Conservation (phyloP, 2,888 invertebrate species). For the Scaeva pyrastri region DNA sequence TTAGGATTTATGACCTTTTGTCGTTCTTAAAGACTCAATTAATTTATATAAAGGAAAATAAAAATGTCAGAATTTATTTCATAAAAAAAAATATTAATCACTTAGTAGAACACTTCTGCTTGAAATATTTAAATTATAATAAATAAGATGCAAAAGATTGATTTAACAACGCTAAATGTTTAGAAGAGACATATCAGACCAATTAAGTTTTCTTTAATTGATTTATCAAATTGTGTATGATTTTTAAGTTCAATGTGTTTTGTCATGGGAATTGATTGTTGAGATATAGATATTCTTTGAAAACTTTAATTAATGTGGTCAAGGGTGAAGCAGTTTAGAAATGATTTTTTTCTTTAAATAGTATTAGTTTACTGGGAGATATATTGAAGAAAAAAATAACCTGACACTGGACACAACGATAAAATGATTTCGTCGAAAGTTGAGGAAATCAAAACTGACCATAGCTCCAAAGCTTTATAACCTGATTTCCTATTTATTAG, state of each 20-base stretch:
- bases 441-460: no score
- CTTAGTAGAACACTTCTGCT: background rate
- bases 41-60: background rate
- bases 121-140: background rate
- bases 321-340: background rate
- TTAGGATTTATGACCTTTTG: background rate
- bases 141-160: background rate
- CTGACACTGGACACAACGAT: no score
- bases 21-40: background rate
- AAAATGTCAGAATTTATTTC: constrained; percentile 6
- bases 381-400: no score
- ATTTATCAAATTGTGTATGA: constrained; percentile 41
- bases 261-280: background rate
- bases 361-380: no score
- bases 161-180: constrained; percentile 1
- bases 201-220: constrained; percentile 45
- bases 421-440: no score
- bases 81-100: constrained; percentile 8
- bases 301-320: background rate
- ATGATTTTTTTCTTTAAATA: no score
- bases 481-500: no score
- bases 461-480: no score
- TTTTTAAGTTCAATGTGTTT: constrained; percentile 14
- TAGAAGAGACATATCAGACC: background rate
- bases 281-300: background rate